phyloP scores from a whole-genome alignment of 2,888 invertebrate genomes.

The Asteroscopus sphinx region DNA sequence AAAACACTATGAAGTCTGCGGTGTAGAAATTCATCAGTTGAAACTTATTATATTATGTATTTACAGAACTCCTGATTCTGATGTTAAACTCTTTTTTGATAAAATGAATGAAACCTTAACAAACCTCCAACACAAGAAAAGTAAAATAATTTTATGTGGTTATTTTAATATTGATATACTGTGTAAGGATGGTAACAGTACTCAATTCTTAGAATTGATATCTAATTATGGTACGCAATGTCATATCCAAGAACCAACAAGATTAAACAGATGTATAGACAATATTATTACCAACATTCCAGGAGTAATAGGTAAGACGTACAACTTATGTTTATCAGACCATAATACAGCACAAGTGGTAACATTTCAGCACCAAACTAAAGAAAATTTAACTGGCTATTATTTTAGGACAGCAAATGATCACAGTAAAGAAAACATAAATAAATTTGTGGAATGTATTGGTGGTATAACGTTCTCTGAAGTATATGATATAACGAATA shows the following conservation, averaged over 20 bases:
- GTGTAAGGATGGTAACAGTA: constrained; percentile 2
- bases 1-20: constrained; percentile 11
- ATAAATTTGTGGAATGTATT: constrained; percentile 5
- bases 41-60: constrained; percentile 8
- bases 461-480: constrained; percentile 2
- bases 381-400: too few relatives aligned
- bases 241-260: constrained; percentile 10
- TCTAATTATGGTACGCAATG: constrained; percentile 7
- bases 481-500: too few relatives aligned
- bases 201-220: constrained; percentile 7
- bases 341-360: too few relatives aligned
- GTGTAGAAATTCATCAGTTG: constrained; percentile 4
- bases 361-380: too few relatives aligned
- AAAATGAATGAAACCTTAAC: constrained; percentile 9
- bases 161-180: background rate
- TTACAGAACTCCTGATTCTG: constrained; percentile 11
- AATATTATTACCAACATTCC: constrained; percentile 7
- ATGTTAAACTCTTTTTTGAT: constrained; percentile 8
- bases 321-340: too few relatives aligned
- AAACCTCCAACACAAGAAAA: constrained; percentile 4
- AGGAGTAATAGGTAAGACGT: constrained; percentile 4
- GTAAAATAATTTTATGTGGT: constrained; percentile 5
- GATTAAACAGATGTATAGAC: constrained; percentile 11
- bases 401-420: constrained; percentile 6
- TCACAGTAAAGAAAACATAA: constrained; percentile 5